Base-by-base conservation (phyloP, 2,113 vertebrate genomes). In the Pomatorhinus ruficollis region DNA sequence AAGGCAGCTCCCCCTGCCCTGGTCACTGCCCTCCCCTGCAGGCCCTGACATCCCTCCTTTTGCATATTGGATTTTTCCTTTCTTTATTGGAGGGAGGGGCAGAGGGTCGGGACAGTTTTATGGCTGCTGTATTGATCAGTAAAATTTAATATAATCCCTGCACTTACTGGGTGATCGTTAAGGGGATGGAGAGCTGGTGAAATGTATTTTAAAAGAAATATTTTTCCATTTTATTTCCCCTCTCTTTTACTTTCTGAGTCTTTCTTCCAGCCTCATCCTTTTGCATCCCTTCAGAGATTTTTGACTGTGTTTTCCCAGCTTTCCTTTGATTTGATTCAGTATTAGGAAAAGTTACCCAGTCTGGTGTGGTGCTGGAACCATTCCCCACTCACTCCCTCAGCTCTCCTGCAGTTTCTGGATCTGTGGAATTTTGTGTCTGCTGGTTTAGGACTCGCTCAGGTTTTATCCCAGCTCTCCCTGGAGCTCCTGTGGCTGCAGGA, bases 101-200 rank as follows among this genome's bases (percentile, higher is more conserved):
- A 96, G 96, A 76, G 95, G 96, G 97, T 93, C 44, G 82, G 96
- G 96, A 92, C 96, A 92, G 96, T 82, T 97, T 97, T 95, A 97
- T 95, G 88, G 97, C 94, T 54, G 44, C 94, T 75, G 89, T 95
- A 98, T 98, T 65, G 97, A 98, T 97, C 93, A 80, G 95, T 83
- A 92, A 95, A 97, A 97, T 97, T 97, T 97, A 97, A 97, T 98
- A 93, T 94, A 95, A 97, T 94, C 97, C 91, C 92, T 95, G 95
- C 97, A 94, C 96, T 95, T 97, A 91, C 93, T 81, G 96, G 60
- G 92, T 64, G 96, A 94, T 97, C 87, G 59, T 97, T 97, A 96
- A 65, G 84, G 94, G 97, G 87, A 76, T 89, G 89, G 81, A 93
- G 95, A 91, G 88, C 40, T 0, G 1, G 74, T 49, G 92, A 91